These are phyloP conservation scores for Mimumesa dahlbomi DNA, from an alignment of 2,888 invertebrate species.

Conservation along the genomic window DNA sequence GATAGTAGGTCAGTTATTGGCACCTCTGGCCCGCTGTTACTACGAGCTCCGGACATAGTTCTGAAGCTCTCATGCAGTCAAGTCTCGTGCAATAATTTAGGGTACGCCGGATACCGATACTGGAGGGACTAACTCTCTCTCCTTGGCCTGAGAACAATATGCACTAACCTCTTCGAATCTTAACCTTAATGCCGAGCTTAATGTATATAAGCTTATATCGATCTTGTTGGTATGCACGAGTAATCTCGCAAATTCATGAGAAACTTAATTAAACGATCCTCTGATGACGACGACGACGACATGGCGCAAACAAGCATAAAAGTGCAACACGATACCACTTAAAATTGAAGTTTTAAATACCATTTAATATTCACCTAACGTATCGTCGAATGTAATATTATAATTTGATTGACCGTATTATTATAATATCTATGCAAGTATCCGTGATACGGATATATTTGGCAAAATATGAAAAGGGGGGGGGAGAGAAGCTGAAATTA, in stretches of 20 bases:
- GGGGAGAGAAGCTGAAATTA: background rate
- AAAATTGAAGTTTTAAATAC: no score
- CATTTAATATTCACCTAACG: no score
- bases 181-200: conserved; percentile 61
- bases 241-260: conserved; percentile 58
- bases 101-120: conserved; percentile 60
- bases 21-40: conserved; percentile 56
- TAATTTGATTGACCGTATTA: no score
- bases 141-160: conserved; percentile 59
- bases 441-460: no score
- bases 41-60: conserved; percentile 61
- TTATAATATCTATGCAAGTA: no score
- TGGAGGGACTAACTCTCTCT: conserved; percentile 49
- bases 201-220: conserved; percentile 54
- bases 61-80: conserved; percentile 42
- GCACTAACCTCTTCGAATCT: conserved; percentile 59
- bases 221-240: conserved; percentile 44
- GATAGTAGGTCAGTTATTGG: conserved; percentile 68
- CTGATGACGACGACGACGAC: conserved; percentile 17
- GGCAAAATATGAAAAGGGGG: no score
- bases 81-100: conserved; percentile 64
- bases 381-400: no score
- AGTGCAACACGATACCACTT: no score
- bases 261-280: conserved; percentile 59
- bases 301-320: conserved; percentile 5